phyloP scores from a whole-genome alignment of 2,113 vertebrate genomes.

The Petrocephalus microphthalmus region DNA sequence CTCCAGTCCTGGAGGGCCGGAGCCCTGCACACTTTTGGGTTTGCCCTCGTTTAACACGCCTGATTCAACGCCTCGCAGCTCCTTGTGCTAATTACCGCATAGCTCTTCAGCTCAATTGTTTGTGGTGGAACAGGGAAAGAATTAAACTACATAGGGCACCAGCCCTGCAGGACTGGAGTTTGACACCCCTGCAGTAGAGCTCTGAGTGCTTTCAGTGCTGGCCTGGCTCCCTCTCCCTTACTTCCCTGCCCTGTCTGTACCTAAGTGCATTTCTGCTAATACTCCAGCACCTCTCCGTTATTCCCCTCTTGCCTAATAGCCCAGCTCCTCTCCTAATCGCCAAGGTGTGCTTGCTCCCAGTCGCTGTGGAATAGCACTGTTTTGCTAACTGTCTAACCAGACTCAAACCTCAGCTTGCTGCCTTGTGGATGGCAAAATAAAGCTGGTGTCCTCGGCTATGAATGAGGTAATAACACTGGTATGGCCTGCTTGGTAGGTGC shows the following conservation, averaged over 20 bases:
- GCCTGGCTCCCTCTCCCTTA: background rate
- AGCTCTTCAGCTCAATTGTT: no score
- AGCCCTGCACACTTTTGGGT: no score
- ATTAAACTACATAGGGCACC: no score
- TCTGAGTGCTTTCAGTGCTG: slow-evolving; percentile 1
- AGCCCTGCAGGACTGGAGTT: no score
- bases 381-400: background rate
- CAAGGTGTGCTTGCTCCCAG: background rate
- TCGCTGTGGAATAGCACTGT: background rate
- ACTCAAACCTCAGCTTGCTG: background rate
- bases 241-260: background rate
- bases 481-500: slow-evolving; percentile 50
- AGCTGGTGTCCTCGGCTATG: background rate
- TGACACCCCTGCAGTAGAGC: background rate
- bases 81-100: no score
- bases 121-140: no score
- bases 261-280: background rate
- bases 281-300: background rate
- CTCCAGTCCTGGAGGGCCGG: no score
- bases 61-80: no score
- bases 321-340: background rate
- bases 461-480: background rate
- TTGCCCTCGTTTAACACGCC: no score
- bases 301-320: background rate
- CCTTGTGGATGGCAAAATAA: background rate